These are phyloP conservation scores for Drosophila suboccidentalis DNA, from an alignment of 2,888 invertebrate species.

Conservation along the genomic window DNA sequence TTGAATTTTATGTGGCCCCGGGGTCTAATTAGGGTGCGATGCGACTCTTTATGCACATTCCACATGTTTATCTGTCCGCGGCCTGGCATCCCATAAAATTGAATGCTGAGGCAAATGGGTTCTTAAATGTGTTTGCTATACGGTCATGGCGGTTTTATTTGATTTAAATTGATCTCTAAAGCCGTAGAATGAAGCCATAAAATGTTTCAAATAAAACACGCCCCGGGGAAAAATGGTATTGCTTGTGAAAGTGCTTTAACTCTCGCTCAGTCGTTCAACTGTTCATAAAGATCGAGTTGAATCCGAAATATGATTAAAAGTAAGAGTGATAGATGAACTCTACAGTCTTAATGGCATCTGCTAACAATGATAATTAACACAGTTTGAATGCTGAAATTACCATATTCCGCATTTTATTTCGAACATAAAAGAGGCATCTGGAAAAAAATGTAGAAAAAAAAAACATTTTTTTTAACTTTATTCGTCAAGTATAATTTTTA, in stretches of 20 bases:
- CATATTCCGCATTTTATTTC: neutral
- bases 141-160: slow-evolving; percentile 61
- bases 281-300: slow-evolving; percentile 17
- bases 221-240: slow-evolving; percentile 11
- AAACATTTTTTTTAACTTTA: too few species aligned
- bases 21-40: slow-evolving; percentile 65
- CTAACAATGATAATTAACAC: slow-evolving; percentile 36
- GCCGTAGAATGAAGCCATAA: slow-evolving; percentile 52
- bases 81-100: slow-evolving; percentile 53
- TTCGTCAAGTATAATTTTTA: too few species aligned
- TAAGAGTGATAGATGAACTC: slow-evolving; percentile 31
- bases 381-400: slow-evolving; percentile 1
- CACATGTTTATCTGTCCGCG: slow-evolving; percentile 62
- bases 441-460: neutral
- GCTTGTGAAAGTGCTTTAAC: slow-evolving; percentile 42
- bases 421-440: neutral
- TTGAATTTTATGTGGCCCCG: slow-evolving; percentile 74
- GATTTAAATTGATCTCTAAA: slow-evolving; percentile 78
- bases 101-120: slow-evolving; percentile 48
- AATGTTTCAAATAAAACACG: slow-evolving; percentile 41
- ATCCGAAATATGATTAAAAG: slow-evolving; percentile 1
- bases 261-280: slow-evolving; percentile 1
- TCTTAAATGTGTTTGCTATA: slow-evolving; percentile 45
- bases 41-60: slow-evolving; percentile 34
- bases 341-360: slow-evolving; percentile 27